Evolutionary conservation across 2,888 invertebrate genomes (phyloP), one percentile per base, ranked within the genome.

Genomic region (Steinernema scapterisci): DNA sequence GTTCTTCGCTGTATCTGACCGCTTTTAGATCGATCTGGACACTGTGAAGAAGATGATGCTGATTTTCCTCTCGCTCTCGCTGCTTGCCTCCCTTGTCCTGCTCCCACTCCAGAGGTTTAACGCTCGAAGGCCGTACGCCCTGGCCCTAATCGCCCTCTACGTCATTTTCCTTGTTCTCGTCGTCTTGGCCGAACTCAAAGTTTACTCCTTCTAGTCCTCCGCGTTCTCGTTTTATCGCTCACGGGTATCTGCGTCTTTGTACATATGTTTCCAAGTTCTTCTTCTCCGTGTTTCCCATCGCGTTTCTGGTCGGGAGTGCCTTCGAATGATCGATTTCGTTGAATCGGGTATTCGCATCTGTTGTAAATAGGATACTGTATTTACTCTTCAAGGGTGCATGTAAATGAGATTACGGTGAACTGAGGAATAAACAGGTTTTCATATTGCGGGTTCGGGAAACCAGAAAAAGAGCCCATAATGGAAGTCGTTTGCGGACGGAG

Each of bases 151-250:
- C 44, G 72, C 73, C 43, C 75, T 79, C 43, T 81, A 79, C 56
- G 75, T 72, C 25, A 70, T 73, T 16, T 81, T 79, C 74, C 71
- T 81, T 0, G 73, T 79, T 2, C 75, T 81, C 51, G 76, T 78
- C 38, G 72, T 76, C 31, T 76, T 81, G 31, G 76, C 78, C 27
- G 81, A 78, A 31, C 75, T 77, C 63, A 75, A 79, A 46, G 79
- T 81, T 31, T 63, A 63, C 63, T 63, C 63, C 5, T 63, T 63
- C 63, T 63, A 27, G 31, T 16, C 63, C 16, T 1, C 27, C 16
- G 16, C 16, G 16, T 16, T 31, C 63, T 25, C 38, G 27, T 13
- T 48, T 48, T 54, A 9, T 31, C 63, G 16, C 16, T 27, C 27
- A 63, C 63, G 63, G 63, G 63, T 63, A 27, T 63, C 31, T 31